These are phyloP conservation scores for Malurus cyaneus DNA, from an alignment of 2,113 vertebrate species.

Conservation along the genomic window DNA sequence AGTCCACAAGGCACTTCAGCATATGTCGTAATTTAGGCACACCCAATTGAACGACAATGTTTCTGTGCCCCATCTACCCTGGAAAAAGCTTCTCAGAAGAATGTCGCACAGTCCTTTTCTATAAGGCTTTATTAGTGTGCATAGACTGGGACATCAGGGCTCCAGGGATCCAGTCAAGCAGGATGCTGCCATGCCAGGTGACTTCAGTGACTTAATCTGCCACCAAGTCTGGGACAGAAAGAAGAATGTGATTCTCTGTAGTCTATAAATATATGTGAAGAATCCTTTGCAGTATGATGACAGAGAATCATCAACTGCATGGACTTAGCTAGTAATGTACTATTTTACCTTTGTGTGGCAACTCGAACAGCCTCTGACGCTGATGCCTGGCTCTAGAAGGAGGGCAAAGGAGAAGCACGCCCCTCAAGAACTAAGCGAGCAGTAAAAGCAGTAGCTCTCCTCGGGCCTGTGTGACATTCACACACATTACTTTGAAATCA, in stretches of 20 bases:
- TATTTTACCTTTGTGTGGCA: not conserved
- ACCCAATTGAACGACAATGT: not conserved
- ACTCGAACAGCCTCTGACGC: not conserved
- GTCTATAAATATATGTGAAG: not conserved
- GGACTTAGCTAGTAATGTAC: not conserved
- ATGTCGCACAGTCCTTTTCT: not conserved
- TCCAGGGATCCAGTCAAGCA: not conserved
- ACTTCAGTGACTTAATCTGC: not conserved
- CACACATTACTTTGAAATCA: conserved; percentile 26
- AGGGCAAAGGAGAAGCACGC: not conserved
- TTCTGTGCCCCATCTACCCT: not conserved
- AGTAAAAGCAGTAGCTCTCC: conserved; percentile 4
- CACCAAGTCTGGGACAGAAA: not conserved
- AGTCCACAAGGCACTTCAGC: not conserved
- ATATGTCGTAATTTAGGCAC: not conserved
- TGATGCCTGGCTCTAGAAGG: not conserved
- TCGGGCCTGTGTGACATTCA: conserved; percentile 24
- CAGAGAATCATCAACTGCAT: not conserved
- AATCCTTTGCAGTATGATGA: not conserved
- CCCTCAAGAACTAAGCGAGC: not conserved
- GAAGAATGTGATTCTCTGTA: not conserved
- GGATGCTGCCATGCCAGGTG: not conserved
- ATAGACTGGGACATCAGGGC: not conserved
- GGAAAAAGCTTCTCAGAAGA: not conserved
- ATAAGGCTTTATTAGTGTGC: not conserved